A percentile compares a stretch with the other conserved stretches of the same genome.
Conservation (phyloP, 2,797 vertebrate genomes). For the Crocodylus rhombifer region DNA sequence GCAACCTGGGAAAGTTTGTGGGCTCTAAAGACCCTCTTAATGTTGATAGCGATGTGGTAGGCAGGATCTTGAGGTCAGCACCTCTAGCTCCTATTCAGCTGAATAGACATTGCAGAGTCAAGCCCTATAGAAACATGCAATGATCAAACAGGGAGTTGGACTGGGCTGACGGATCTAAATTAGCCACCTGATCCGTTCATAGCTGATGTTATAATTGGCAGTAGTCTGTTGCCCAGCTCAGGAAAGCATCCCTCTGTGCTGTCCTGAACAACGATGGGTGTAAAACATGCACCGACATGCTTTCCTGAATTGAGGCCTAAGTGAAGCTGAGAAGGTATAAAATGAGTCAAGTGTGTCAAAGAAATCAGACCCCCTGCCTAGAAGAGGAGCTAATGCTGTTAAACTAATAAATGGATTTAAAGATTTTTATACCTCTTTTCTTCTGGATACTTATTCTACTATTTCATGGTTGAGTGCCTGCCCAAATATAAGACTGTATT, state of each 20-base stretch:
- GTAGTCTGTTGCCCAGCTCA: not conserved
- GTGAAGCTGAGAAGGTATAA: not conserved
- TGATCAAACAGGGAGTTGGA: fast-evolving
- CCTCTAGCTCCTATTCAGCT: not conserved
- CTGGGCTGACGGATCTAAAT: not conserved
- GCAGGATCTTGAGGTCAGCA: not conserved
- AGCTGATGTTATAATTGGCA: not conserved
- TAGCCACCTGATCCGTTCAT: not conserved
- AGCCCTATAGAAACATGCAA: not conserved
- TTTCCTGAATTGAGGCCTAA: fast-evolving
- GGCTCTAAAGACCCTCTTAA: not conserved
- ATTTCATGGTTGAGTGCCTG: not conserved
- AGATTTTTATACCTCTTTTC: not conserved
- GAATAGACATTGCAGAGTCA: fast-evolving
- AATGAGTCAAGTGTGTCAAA: fast-evolving
- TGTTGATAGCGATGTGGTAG: not conserved
- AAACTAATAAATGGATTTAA: not conserved
- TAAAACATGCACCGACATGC: fast-evolving
- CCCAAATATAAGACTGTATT: not conserved
- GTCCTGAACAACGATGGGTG: not conserved
- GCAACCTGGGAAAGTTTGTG: not conserved
- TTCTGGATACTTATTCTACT: not conserved
- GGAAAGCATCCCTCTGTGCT: not conserved
- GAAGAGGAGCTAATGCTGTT: not conserved
- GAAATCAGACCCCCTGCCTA: not conserved